phyloP scores from a whole-genome alignment of 2,113 vertebrate genomes.

The Clinocottus analis region DNA sequence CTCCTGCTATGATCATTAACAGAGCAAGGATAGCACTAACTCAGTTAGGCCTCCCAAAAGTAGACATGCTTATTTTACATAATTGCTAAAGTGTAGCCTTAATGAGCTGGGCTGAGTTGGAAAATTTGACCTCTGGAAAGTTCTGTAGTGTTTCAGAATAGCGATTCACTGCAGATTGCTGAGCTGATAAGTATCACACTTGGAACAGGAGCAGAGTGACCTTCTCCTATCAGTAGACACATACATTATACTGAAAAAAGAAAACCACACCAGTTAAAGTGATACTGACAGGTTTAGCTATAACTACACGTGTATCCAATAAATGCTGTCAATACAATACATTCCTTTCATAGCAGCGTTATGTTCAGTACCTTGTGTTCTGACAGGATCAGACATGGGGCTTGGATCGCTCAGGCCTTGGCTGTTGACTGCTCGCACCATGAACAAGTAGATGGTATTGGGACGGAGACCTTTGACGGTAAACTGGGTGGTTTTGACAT shows the following conservation, averaged over 20 bases:
- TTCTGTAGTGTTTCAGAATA: slow-evolving; percentile 38
- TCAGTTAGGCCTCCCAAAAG: slow-evolving; percentile 73
- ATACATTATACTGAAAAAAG: slow-evolving; percentile 6
- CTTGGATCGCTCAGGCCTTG: slow-evolving; percentile 99
- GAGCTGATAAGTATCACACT: slow-evolving; percentile 47
- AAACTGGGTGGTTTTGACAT: slow-evolving; percentile 91
- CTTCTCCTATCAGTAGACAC: slow-evolving; percentile 7
- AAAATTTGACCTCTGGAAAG: slow-evolving; percentile 62
- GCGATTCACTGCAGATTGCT: slow-evolving; percentile 34
- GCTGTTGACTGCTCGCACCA: slow-evolving; percentile 95
- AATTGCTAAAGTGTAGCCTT: slow-evolving; percentile 72
- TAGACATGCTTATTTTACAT: slow-evolving; percentile 77
- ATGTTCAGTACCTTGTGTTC: slow-evolving; percentile 91
- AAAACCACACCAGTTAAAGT: background rate
- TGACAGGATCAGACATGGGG: slow-evolving; percentile 95
- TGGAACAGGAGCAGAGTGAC: slow-evolving; percentile 21
- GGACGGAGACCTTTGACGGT: slow-evolving; percentile 93
- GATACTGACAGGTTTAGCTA: background rate
- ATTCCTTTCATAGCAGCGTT: background rate
- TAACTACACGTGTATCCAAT: background rate
- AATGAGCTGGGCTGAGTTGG: slow-evolving; percentile 67
- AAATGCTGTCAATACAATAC: background rate
- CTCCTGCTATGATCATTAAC: slow-evolving; percentile 79
- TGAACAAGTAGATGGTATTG: slow-evolving; percentile 98
- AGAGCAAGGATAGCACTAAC: slow-evolving; percentile 73